These are phyloP conservation scores for Petroica traversi DNA, from an alignment of 2,113 vertebrate species.

Conservation along the genomic window DNA sequence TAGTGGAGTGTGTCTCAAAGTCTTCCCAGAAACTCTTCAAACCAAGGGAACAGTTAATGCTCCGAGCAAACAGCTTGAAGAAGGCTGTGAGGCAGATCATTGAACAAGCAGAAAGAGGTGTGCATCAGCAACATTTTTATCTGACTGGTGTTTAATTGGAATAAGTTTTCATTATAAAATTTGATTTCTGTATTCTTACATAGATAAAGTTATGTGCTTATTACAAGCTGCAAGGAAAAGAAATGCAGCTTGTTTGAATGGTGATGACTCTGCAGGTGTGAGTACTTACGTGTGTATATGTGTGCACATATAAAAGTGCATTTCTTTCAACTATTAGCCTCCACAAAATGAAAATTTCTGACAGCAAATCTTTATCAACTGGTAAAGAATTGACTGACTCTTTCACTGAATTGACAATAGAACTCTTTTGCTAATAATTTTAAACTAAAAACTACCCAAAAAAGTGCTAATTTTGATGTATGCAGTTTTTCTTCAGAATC, in stretches of 20 bases:
- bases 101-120: slow-evolving; percentile 94
- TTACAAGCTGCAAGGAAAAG: not conserved
- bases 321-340: not conserved
- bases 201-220: not conserved
- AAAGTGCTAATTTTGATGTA: not conserved
- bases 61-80: slow-evolving; percentile 95
- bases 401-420: not conserved
- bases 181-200: not conserved
- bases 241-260: not conserved
- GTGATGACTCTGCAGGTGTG: not conserved
- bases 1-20: slow-evolving; percentile 80
- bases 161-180: not conserved
- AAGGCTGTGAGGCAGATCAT: slow-evolving; percentile 96
- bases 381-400: not conserved
- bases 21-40: slow-evolving; percentile 80
- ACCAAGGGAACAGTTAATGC: slow-evolving; percentile 89
- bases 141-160: not conserved
- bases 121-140: not conserved
- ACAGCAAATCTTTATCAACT: not conserved
- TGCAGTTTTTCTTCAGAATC: not conserved
- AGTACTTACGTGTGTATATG: not conserved
- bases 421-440: not conserved
- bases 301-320: not conserved
- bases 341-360: not conserved
- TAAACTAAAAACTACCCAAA: not conserved